Evolutionary conservation across 1,140 invertebrate genomes (phyloP).

Genomic region (Parapsyche elsis): DNA sequence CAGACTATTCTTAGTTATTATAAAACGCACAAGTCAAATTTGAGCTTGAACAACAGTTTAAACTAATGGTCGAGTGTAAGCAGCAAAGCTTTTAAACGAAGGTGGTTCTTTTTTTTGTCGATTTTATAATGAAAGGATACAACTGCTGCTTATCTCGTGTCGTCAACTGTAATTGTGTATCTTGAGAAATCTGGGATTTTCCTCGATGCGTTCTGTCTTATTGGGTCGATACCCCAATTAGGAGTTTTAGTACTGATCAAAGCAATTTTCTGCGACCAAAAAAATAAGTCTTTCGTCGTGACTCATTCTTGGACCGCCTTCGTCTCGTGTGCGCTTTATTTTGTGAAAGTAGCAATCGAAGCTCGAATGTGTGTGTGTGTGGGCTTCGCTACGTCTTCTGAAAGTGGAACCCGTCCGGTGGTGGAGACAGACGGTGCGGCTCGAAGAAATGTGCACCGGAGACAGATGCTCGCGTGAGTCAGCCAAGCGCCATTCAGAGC

Average conservation of each 20-base stretch:
- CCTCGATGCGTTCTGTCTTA: too few relatives aligned
- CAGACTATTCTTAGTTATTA: too few relatives aligned
- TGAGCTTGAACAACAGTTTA: too few relatives aligned
- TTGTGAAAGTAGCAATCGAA: conserved; percentile 21
- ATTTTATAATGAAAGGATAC: too few relatives aligned
- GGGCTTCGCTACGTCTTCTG: conserved; percentile 12
- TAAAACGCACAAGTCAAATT: too few relatives aligned
- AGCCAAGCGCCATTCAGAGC: conserved; percentile 26
- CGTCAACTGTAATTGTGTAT: too few relatives aligned
- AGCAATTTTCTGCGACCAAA: background rate
- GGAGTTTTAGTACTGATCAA: background rate
- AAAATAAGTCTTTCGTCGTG: conserved; percentile 6
- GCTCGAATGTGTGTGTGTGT: background rate
- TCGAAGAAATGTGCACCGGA: background rate
- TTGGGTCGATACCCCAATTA: too few relatives aligned
- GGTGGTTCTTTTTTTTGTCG: too few relatives aligned
- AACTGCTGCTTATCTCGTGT: background rate
- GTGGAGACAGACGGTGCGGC: conserved; percentile 15
- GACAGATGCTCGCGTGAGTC: conserved; percentile 32
- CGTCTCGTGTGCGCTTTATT: background rate
- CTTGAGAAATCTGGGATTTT: too few relatives aligned
- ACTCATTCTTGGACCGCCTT: conserved; percentile 12
- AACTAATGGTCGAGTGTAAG: too few relatives aligned
- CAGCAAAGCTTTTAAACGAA: too few relatives aligned
- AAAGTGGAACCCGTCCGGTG: background rate